Base-by-base conservation (phyloP, 2,113 vertebrate genomes). In the Lepus europaeus region DNA sequence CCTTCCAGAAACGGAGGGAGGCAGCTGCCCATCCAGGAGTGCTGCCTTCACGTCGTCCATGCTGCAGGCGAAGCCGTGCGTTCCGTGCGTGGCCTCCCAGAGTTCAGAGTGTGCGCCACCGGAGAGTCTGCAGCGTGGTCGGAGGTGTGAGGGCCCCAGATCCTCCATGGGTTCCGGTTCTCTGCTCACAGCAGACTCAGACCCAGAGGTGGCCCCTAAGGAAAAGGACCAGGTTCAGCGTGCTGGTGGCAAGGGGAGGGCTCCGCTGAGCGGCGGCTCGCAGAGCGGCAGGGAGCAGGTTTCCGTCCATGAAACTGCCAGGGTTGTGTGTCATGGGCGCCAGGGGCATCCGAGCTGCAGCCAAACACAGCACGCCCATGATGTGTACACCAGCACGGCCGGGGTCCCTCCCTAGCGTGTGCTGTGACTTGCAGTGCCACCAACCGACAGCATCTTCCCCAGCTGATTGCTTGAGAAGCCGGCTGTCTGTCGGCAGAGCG, bases 401-500 rank as follows among this genome's bases (percentile, higher is more conserved):
- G 33, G 2, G 79, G 59, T 22, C 20, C 96, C 96, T 98, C 97
- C 97, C 96, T 79, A 64, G 92, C 93, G 97, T 94, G 97, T 97
- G 96, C 90, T 96, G 98, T 89, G 94, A 93, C 97, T 97, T 97
- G 93, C 95, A 2, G 45, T 98, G 97, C 92, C 98, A 98, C 98
- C 97, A 23, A 97, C 97, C 92, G 97, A 94, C 97, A 69, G 89
- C 91, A 95, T 98, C 98, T 99, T 99, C 99, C 98, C 98, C 98
- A 93, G 97, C 98, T 98, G 27, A 20, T 45, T 45, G 45, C 45
- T 98, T 70, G 94, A 98, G 98, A 98, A 99, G 98, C 98, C 98
- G 98, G 98, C 98, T 98, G 98, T 98, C 98, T 99, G 99, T 98
- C 98, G 98, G 98, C 98, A 98, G 99, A 99, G 99, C 99, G 99